Percentiles rank a stretch among this genome's conserved stretches.
phyloP scores from a whole-genome alignment of 1,140 invertebrate species.

The Daktulosphaira vitifoliae region DNA sequence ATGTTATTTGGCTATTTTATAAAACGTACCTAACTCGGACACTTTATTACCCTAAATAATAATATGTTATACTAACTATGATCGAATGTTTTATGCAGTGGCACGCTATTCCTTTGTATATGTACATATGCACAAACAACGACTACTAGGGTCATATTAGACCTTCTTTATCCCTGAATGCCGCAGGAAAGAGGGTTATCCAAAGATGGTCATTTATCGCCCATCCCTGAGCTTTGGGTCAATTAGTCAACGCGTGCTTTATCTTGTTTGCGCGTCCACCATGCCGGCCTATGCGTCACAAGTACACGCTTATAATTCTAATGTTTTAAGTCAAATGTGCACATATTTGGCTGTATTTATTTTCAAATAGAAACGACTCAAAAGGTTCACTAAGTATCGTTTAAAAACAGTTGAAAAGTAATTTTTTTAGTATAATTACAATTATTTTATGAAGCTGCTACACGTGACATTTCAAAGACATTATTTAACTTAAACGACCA shows the following conservation, averaged over 20 bases:
- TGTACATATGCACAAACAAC: not conserved
- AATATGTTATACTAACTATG: no score
- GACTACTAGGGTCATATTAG: not conserved
- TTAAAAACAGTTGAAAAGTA: no score
- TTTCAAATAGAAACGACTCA: no score
- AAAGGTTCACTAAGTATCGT: no score
- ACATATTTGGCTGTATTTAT: no score
- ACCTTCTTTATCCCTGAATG: not conserved
- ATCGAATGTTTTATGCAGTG: not conserved
- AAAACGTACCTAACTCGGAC: no score
- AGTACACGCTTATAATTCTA: no score
- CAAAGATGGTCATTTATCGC: conserved; percentile 23
- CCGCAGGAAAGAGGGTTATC: not conserved
- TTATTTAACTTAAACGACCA: not conserved
- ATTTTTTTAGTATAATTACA: no score
- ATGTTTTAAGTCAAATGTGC: no score
- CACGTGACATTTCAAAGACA: not conserved
- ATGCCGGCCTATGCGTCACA: no score
- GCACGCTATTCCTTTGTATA: not conserved
- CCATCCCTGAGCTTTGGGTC: not conserved
- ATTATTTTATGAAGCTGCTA: not conserved
- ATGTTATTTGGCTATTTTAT: no score
- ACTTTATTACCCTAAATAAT: no score
- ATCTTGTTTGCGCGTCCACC: conserved; percentile 10
- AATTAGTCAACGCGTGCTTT: conserved; percentile 32